Evolutionary conservation across 2,797 vertebrate genomes (phyloP).

Genomic region (Lutjanus argentimaculatus): DNA sequence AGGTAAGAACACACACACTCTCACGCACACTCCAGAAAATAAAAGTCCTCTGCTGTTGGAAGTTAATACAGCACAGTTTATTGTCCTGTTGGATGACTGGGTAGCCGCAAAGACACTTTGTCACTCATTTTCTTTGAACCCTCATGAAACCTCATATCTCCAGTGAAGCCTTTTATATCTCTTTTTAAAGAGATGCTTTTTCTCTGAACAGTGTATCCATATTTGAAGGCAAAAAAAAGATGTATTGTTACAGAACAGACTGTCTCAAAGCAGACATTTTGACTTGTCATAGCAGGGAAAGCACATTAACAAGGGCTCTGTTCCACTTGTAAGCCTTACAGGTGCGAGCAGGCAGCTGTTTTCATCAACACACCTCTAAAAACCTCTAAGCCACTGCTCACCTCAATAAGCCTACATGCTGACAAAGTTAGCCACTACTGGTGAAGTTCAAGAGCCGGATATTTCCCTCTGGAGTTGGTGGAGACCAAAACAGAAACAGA

Average conservation of each 20-base stretch:
- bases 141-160: neutral
- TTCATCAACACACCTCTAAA: neutral
- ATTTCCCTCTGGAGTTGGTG: neutral
- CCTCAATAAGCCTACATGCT: neutral
- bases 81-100: conserved; percentile 31
- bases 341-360: neutral
- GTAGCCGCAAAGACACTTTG: conserved; percentile 25
- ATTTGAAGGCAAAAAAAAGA: neutral
- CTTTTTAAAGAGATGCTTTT: neutral
- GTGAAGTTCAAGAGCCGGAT: neutral
- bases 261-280: neutral
- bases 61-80: conserved; percentile 41
- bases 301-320: neutral
- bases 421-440: neutral
- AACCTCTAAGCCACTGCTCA: neutral
- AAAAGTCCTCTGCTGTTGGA: conserved; percentile 26
- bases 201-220: neutral
- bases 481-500: neutral
- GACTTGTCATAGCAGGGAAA: neutral
- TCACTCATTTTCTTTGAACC: conserved; percentile 9
- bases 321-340: neutral
- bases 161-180: conserved; percentile 3
- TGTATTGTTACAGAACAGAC: neutral
- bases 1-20: neutral
- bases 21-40: neutral